These are phyloP conservation scores for Pardalotus punctatus DNA, from an alignment of 2,113 vertebrate genomes.

Conservation along the genomic window DNA sequence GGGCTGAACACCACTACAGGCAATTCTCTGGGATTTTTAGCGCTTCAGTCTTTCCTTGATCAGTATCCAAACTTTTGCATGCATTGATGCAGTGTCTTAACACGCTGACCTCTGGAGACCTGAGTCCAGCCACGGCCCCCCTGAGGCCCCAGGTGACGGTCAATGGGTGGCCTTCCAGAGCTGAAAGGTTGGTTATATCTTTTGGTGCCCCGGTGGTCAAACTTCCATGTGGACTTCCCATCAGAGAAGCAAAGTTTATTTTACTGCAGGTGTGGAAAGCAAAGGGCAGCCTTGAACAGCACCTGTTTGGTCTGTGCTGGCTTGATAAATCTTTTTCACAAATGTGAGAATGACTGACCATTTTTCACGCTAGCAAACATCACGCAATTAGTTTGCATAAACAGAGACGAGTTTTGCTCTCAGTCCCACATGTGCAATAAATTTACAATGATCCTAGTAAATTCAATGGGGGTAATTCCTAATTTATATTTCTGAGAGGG, in stretches of 20 bases:
- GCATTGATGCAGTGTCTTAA: background rate
- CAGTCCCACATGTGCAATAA: background rate
- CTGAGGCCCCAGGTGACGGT: background rate
- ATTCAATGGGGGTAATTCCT: background rate
- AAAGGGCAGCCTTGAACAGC: conserved; percentile 13
- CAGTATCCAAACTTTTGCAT: background rate
- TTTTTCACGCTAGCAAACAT: conserved; percentile 2
- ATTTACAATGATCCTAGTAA: background rate
- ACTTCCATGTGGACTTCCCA: conserved; percentile 3
- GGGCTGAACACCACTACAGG: background rate
- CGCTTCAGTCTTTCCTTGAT: background rate
- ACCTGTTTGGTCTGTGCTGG: conserved; percentile 8
- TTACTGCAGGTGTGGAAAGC: conserved; percentile 41
- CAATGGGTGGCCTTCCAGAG: background rate
- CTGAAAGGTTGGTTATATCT: background rate
- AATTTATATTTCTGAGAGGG: background rate
- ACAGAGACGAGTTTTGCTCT: background rate
- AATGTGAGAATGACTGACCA: background rate
- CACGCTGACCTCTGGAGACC: background rate
- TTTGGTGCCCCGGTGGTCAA: background rate
- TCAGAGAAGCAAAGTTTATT: conserved; percentile 17
- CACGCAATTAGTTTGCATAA: background rate
- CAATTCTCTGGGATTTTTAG: background rate
- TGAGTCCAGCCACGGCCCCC: background rate
- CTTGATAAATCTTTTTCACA: conserved; percentile 37